Percentiles rank a stretch among this genome's conserved stretches.
Evolutionary conservation across 2,797 vertebrate species (phyloP).

Genomic region (Sciaenops ocellatus): DNA sequence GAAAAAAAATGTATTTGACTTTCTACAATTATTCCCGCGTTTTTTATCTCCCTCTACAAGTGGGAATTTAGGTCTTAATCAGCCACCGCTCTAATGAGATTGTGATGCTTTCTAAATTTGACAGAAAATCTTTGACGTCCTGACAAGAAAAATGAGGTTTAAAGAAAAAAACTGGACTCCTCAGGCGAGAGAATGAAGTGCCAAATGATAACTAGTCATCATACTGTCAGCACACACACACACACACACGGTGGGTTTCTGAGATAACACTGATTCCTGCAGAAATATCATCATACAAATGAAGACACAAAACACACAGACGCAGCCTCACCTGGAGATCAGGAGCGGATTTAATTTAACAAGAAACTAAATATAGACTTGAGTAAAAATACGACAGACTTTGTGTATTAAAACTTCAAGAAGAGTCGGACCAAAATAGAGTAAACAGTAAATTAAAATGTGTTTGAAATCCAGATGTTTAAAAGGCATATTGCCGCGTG

Average conservation of each 20-base stretch:
- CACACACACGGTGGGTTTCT: not conserved
- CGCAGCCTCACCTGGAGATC: constrained; percentile 36
- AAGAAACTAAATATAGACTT: constrained; percentile 62
- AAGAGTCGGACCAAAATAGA: constrained; percentile 52
- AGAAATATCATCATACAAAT: constrained; percentile 11
- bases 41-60: constrained; percentile 19
- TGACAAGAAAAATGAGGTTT: constrained; percentile 58
- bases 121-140: constrained; percentile 66
- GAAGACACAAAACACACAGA: constrained; percentile 3
- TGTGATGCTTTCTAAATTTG: constrained; percentile 62
- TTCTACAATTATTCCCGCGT: constrained; percentile 41
- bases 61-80: constrained; percentile 64
- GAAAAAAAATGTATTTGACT: constrained; percentile 53
- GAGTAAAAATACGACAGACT: constrained; percentile 9
- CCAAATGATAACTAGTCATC: constrained; percentile 22
- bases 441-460: constrained; percentile 51
- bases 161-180: constrained; percentile 29
- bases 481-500: constrained; percentile 14
- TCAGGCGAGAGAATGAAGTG: constrained; percentile 34
- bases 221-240: constrained; percentile 19
- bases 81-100: constrained; percentile 54
- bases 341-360: constrained; percentile 40
- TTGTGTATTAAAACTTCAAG: constrained; percentile 41
- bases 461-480: constrained; percentile 66
- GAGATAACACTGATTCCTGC: not conserved